Base-by-base conservation (phyloP, 2,797 vertebrate species). In the Sebastes matsubarae region DNA sequence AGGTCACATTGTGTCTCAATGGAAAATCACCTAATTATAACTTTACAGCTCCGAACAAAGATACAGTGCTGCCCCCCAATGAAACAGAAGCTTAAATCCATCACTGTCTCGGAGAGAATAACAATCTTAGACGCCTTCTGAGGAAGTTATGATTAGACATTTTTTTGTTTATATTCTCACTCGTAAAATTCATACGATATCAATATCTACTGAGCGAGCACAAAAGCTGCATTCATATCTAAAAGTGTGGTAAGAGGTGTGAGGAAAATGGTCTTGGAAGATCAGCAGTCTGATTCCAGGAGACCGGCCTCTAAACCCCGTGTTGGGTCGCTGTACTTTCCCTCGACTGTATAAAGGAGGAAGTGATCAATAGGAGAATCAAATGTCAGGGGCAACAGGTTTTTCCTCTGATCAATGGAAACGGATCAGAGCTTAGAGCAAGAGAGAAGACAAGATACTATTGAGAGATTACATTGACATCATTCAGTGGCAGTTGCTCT, bases 281-380 rank as follows among this genome's bases (percentile, higher is more conserved):
- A 93, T 90, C 83, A 81, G 86, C 87, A 82, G 85, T 89, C 84
- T 78, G 90, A 92, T 94, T 93, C 88, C 79, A 92, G 72, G 68
- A 89, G 90, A 83, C 75, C 83, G 68, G 76, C 79, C 80, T 42
- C 38, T 86, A 87, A 89, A 88, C 88, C 84, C 79, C 59, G 77
- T 79, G 92, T 93, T 74, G 89, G 93, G 90, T 90, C 66, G 73
- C 91, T 93, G 90, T 91, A 93, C 93, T 95, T 95, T 95, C 89
- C 90, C 89, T 84, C 71, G 87, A 95, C 94, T 94, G 94, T 95
- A 94, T 95, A 91, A 95, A 96, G 93, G 92, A 96, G 94, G 95
- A 96, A 95, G 95, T 95, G 94, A 95, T 96, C 96, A 92, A 96
- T 96, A 93, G 85, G 86, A 89, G 94, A 95, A 94, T 96, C 95